Evolutionary conservation across 2,797 vertebrate genomes (phyloP), one percentile per base, ranked within the genome.

Genomic region (Cirrhinus molitorella): DNA sequence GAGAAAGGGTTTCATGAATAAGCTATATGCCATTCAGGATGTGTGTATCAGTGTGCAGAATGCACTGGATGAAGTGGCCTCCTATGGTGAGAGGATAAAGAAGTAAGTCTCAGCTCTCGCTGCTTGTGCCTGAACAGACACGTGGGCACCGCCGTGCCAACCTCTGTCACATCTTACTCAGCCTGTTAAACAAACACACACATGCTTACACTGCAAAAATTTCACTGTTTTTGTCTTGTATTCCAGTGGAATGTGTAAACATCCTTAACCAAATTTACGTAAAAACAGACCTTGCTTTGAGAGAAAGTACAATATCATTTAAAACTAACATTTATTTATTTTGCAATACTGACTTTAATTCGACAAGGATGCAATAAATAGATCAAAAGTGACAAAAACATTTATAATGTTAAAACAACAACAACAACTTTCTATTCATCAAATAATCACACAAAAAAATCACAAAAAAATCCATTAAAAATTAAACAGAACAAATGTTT

Each of bases 1-100:
- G 93, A 98, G 96, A 93, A 99, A 98, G 90, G 97, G 98, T 90
- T 98, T 99, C 95, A 98, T 99, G 93, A 96, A 98, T 94, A 99
- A 97, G 95, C 95, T 99, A 86, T 99, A 98, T 92, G 98, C 97
- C 93, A 98, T 99, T 94, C 98, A 99, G 93, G 98, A 99, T 90
- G 97, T 99, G 88, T 99, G 97, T 91, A 95, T 99, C 94, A 98
- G 96, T 88, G 97, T 99, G 89, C 98, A 99, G 95, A 97, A 95
- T 91, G 95, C 97, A 47, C 96, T 99, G 93, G 98, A 98, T 95
- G 97, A 98, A 94, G 97, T 97, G 88, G 98, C 98, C 91, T 99
- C 96, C 91, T 96, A 98, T 73, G 96, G 96, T 87, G 98, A 99
- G 93, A 96, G 98, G 92, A 96, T 99, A 95, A 99, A 99, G 92